Conservation (phyloP, 2,888 invertebrate species). For the Leucoma salicis region DNA sequence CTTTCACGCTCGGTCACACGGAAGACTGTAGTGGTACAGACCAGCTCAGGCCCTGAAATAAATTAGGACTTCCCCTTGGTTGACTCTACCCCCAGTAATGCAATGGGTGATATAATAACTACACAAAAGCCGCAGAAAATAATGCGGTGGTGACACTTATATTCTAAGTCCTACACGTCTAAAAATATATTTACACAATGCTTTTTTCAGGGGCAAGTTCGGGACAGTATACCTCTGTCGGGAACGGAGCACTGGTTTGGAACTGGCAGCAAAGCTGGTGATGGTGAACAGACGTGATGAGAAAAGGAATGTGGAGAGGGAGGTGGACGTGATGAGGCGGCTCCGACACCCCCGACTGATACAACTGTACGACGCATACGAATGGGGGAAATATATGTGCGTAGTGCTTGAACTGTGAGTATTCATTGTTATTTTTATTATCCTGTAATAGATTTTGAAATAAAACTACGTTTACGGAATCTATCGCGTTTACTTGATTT, state of each 20-base stretch:
- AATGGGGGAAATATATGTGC: constrained; percentile 96
- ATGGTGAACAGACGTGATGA: constrained; percentile 93
- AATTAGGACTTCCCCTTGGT: no score
- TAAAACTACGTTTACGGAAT: no score
- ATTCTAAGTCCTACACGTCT: no score
- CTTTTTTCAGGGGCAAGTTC: constrained; percentile 92
- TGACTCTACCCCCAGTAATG: no score
- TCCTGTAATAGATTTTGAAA: no score
- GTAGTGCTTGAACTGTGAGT: constrained; percentile 99
- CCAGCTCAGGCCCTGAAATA: no score
- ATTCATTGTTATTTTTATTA: constrained; percentile 13
- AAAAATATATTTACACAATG: neutral
- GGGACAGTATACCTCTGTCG: constrained; percentile 97
- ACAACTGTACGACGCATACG: constrained; percentile 98
- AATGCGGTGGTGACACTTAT: no score
- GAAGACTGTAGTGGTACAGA: no score
- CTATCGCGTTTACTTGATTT: no score
- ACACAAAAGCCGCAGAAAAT: no score
- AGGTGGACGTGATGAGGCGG: constrained; percentile 97
- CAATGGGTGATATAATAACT: no score
- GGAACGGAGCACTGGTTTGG: constrained; percentile 90
- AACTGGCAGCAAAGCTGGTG: constrained; percentile 96
- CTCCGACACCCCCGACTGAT: constrained; percentile 97
- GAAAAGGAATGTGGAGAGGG: constrained; percentile 94
- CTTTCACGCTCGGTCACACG: no score